A percentile compares a stretch with the other conserved stretches of the same genome.
These are phyloP conservation scores for Plectropomus leopardus DNA, from an alignment of 2,113 vertebrate genomes.

Conservation along the genomic window DNA sequence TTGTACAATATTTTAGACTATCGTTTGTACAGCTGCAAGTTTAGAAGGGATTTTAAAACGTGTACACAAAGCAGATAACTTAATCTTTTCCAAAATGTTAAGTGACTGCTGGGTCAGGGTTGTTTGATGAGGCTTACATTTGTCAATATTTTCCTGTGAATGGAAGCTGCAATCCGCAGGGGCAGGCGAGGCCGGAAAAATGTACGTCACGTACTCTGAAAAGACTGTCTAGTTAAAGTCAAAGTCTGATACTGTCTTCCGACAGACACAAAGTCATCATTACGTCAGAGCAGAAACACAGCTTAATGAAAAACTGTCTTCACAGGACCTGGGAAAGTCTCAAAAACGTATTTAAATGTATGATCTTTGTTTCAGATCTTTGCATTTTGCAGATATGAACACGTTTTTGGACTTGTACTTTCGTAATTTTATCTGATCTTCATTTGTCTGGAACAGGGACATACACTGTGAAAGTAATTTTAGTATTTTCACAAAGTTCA, in stretches of 20 bases:
- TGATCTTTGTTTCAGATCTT: background rate
- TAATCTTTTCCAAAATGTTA: conserved; percentile 35
- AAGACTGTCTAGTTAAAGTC: conserved; percentile 43
- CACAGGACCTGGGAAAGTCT: background rate
- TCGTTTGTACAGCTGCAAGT: conserved; percentile 2
- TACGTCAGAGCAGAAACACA: conserved; percentile 9
- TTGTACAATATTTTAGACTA: background rate
- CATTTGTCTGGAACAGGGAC: background rate
- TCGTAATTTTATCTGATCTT: background rate
- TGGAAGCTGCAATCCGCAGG: conserved; percentile 9
- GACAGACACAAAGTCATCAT: conserved; percentile 35
- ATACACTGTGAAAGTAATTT: background rate
- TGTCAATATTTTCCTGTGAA: conserved; percentile 56
- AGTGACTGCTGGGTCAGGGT: conserved; percentile 41
- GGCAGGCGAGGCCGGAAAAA: conserved; percentile 12
- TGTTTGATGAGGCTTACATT: conserved; percentile 52
- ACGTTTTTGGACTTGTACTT: background rate
- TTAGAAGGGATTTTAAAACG: background rate
- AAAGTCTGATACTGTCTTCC: conserved; percentile 35
- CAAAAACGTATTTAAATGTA: background rate
- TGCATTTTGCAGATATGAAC: background rate
- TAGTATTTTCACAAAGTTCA: background rate
- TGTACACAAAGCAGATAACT: conserved; percentile 8
- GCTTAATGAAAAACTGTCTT: background rate
- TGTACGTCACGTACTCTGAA: conserved; percentile 33